These are phyloP conservation scores for Rhaphigaster nebulosa DNA, from an alignment of 2,888 invertebrate species.

Conservation along the genomic window DNA sequence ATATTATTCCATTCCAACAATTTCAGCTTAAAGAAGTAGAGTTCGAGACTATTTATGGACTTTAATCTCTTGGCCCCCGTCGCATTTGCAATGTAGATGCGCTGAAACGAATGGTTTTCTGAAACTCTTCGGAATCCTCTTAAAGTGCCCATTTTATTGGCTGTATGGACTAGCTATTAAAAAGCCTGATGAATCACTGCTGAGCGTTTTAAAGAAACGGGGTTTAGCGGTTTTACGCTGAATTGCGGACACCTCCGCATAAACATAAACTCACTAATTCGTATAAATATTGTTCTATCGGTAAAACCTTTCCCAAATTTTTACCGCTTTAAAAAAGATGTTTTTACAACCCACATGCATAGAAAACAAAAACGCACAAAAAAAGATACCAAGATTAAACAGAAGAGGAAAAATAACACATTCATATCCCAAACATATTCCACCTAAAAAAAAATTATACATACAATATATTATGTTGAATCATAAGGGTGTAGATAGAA, in stretches of 20 bases:
- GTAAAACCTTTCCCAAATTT: neutral
- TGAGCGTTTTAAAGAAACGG: neutral
- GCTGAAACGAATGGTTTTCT: neutral
- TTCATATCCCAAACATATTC: too few relatives aligned
- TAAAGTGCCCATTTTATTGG: neutral
- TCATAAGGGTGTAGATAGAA: too few relatives aligned
- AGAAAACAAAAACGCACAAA: neutral
- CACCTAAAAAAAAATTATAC: too few relatives aligned
- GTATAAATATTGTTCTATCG: neutral
- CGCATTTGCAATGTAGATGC: slow-evolving; percentile 25
- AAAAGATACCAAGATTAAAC: neutral
- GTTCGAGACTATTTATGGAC: neutral
- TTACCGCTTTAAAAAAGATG: neutral
- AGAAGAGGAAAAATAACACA: neutral
- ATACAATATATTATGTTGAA: too few relatives aligned
- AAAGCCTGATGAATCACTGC: neutral
- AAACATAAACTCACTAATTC: neutral
- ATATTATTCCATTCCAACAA: slow-evolving; percentile 6
- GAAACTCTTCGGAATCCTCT: slow-evolving; percentile 9
- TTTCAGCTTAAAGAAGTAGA: neutral
- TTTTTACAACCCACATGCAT: neutral
- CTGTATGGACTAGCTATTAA: neutral
- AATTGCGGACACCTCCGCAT: neutral
- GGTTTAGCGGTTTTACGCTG: neutral
- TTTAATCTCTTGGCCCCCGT: neutral